Evolutionary conservation across 2,113 vertebrate species (phyloP).

Genomic region (Sinocyclocheilus grahami): DNA sequence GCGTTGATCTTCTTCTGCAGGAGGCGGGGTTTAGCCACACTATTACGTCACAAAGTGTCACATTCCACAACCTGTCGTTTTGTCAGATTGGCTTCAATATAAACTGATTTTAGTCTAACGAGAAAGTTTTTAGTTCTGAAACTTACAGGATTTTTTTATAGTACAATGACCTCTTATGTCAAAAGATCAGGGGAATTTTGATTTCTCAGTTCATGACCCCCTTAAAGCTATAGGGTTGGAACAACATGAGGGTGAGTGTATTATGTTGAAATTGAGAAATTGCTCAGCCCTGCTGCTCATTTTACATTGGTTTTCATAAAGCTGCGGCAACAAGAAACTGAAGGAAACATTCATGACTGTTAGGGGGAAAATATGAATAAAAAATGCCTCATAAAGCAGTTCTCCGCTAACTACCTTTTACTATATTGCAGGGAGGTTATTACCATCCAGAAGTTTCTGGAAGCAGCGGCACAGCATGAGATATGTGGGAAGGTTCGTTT

Average conservation of each 20-base stretch:
- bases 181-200: too few species aligned
- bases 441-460: constrained; percentile 92
- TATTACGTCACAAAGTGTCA: too few species aligned
- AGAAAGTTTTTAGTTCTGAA: too few species aligned
- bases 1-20: too few species aligned
- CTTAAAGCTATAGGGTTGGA: background rate
- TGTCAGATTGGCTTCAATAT: too few species aligned
- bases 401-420: constrained; percentile 15
- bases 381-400: background rate
- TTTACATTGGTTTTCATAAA: background rate
- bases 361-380: too few species aligned
- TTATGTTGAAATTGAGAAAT: background rate
- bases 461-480: constrained; percentile 89
- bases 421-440: constrained; percentile 83
- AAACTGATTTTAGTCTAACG: too few species aligned
- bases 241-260: background rate
- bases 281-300: background rate
- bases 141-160: too few species aligned
- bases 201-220: too few species aligned
- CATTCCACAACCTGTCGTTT: too few species aligned
- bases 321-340: background rate
- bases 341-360: background rate
- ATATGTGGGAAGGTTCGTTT: constrained; percentile 89
- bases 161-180: too few species aligned
- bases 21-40: too few species aligned